Percentiles rank a stretch among this genome's conserved stretches.
These are phyloP conservation scores for Psilanteris sp. DNA, from an alignment of 1,140 invertebrate genomes.

Conservation along the genomic window DNA sequence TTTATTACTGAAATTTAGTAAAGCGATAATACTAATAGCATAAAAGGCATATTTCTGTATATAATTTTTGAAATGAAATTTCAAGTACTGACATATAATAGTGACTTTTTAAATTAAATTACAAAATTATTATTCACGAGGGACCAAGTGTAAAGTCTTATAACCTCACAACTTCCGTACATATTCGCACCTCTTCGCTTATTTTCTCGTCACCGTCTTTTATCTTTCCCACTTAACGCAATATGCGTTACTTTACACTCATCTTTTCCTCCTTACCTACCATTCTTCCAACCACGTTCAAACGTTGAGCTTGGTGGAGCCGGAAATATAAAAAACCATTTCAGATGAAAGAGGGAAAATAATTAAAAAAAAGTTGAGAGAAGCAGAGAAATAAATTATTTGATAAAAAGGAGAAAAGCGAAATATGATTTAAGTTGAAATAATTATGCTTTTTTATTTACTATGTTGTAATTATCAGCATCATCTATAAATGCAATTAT, in stretches of 20 bases:
- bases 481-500: too few species aligned
- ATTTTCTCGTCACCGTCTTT: constrained; percentile 27
- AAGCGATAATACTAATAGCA: too few species aligned
- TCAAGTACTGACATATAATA: too few species aligned
- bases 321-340: constrained; percentile 15
- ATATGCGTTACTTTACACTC: constrained; percentile 42
- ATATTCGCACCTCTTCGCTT: constrained; percentile 14
- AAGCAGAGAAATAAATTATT: constrained; percentile 6
- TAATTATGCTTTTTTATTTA: neutral
- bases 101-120: neutral
- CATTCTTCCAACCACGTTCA: constrained; percentile 14
- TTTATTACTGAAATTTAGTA: too few species aligned
- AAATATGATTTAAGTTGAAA: constrained; percentile 7
- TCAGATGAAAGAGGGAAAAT: constrained; percentile 8
- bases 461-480: too few species aligned
- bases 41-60: too few species aligned
- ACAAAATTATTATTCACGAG: constrained; percentile 2
- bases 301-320: neutral
- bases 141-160: neutral
- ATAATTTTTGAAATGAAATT: too few species aligned
- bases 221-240: constrained; percentile 47
- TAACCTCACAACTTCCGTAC: constrained; percentile 5
- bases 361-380: constrained; percentile 13
- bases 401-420: constrained; percentile 49
- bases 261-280: constrained; percentile 11